These are phyloP conservation scores for Agrochola macilenta DNA, from an alignment of 2,888 invertebrate species.

Conservation along the genomic window DNA sequence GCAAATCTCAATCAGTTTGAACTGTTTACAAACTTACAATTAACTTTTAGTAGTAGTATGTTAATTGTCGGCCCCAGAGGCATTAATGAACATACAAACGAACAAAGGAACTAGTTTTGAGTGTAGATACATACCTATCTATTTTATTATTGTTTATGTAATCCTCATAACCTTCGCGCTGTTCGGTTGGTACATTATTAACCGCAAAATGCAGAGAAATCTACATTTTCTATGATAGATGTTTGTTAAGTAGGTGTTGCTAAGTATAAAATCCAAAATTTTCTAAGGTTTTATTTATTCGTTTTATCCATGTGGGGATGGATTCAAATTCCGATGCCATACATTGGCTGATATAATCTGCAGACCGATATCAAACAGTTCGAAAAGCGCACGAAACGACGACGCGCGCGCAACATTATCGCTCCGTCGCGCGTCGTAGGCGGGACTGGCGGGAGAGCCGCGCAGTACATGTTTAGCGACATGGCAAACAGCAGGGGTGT, in stretches of 20 bases:
- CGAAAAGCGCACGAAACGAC: too few relatives aligned
- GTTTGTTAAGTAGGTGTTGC: neutral
- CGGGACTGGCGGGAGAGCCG: too few relatives aligned
- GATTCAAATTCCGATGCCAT: too few relatives aligned
- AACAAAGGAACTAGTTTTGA: conserved; percentile 36
- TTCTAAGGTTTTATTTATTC: neutral
- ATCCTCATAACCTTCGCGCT: conserved; percentile 59
- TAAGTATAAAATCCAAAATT: neutral
- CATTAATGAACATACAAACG: conserved; percentile 30
- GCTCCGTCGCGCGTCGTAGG: too few relatives aligned
- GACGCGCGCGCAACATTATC: too few relatives aligned
- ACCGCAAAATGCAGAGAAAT: conserved; percentile 48
- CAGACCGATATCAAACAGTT: too few relatives aligned
- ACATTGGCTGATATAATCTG: too few relatives aligned
- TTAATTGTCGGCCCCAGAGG: conserved; percentile 46
- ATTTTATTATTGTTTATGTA: conserved; percentile 58
- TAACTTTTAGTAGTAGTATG: conserved; percentile 49
- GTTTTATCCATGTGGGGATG: neutral
- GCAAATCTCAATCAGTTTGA: conserved; percentile 38
- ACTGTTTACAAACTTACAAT: conserved; percentile 43
- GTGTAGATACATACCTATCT: conserved; percentile 22
- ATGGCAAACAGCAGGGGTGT: too few relatives aligned
- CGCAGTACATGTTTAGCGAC: too few relatives aligned
- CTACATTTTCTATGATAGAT: conserved; percentile 20
- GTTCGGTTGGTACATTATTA: conserved; percentile 48